Conservation (phyloP, 2,797 vertebrate genomes). For the Ibycter americanus region DNA sequence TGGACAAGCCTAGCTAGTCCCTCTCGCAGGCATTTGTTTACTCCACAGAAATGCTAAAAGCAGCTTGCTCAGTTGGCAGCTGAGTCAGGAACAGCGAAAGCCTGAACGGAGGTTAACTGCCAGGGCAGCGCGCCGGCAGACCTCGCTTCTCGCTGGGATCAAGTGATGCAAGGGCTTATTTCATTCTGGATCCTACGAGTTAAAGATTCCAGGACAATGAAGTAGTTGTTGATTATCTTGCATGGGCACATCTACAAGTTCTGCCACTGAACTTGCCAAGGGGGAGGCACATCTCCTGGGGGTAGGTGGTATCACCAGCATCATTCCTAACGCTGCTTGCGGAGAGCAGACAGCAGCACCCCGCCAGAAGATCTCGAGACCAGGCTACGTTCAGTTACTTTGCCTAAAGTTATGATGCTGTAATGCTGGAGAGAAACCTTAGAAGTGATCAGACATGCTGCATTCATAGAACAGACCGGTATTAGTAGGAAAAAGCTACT, state of each 20-base stretch:
- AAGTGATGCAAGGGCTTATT: not conserved
- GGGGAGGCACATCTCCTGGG: not conserved
- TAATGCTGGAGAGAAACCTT: not conserved
- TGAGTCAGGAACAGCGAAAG: not conserved
- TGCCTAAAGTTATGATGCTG: not conserved
- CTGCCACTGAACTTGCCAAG: not conserved
- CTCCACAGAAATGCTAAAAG: not conserved
- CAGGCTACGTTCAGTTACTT: not conserved
- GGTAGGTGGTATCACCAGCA: not conserved
- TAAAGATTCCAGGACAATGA: slow-evolving; percentile 63
- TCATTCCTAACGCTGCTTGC: not conserved
- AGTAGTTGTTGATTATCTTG: slow-evolving; percentile 34
- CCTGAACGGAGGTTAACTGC: not conserved
- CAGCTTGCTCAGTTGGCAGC: not conserved
- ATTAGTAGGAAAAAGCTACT: not conserved
- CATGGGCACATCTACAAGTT: not conserved
- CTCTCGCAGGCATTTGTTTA: not conserved
- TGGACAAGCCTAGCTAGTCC: not conserved
- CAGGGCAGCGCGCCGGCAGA: not conserved
- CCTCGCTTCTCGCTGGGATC: not conserved
- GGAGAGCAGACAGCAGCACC: not conserved
- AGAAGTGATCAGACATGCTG: not conserved
- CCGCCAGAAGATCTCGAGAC: not conserved
- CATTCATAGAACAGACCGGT: not conserved
- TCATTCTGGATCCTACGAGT: slow-evolving; percentile 34